These are phyloP conservation scores for Helicoverpa assulta DNA, from an alignment of 2,888 invertebrate genomes.

Conservation along the genomic window DNA sequence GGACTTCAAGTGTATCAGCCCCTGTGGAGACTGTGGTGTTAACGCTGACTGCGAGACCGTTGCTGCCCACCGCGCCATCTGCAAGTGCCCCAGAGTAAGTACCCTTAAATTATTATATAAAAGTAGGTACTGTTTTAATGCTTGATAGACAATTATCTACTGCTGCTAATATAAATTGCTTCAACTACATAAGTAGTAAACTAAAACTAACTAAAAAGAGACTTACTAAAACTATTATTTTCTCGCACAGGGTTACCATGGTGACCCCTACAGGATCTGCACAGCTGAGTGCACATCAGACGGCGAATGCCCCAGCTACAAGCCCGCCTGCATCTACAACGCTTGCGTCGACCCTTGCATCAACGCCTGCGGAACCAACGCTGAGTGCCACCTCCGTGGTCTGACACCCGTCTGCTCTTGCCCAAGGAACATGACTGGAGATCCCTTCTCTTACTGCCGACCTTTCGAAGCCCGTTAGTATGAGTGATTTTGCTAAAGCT, in stretches of 20 bases:
- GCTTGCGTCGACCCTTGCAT: conserved; percentile 96
- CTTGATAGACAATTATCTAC: no score
- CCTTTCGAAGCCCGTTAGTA: conserved; percentile 94
- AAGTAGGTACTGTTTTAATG: no score
- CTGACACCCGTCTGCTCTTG: conserved; percentile 96
- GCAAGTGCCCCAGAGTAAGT: conserved; percentile 94
- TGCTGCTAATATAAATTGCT: no score
- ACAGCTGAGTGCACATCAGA: conserved; percentile 95
- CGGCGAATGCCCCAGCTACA: conserved; percentile 94
- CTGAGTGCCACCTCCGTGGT: conserved; percentile 94
- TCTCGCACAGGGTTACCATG: conserved; percentile 92
- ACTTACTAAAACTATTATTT: conserved; percentile 1
- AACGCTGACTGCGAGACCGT: conserved; percentile 95
- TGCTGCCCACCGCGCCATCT: conserved; percentile 93
- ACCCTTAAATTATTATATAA: background rate
- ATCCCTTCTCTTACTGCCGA: conserved; percentile 95
- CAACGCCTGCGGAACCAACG: conserved; percentile 94
- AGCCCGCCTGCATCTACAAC: conserved; percentile 95
- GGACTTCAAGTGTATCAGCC: conserved; percentile 93
- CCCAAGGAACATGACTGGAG: conserved; percentile 96
- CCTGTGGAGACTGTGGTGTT: conserved; percentile 94
- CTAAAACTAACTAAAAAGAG: background rate
- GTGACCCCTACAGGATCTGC: conserved; percentile 94
- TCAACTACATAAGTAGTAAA: no score
- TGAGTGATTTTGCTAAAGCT: background rate